A percentile compares a stretch with the other conserved stretches of the same genome.
Evolutionary conservation across 1,140 invertebrate genomes (phyloP).

Genomic region (Liolophura sinensis): DNA sequence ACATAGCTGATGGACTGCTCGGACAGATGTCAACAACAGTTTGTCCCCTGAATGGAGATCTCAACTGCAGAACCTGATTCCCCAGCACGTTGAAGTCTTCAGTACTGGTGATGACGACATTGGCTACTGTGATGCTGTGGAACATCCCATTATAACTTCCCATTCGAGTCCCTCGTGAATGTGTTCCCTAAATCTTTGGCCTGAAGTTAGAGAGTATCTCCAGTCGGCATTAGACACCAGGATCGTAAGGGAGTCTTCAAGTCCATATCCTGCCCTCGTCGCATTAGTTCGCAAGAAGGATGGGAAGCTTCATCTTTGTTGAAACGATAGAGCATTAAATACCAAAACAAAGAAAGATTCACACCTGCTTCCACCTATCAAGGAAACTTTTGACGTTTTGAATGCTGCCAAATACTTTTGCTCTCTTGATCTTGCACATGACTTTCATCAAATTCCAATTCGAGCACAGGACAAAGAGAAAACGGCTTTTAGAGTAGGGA

Average conservation of each 20-base stretch:
- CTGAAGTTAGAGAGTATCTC: too few relatives aligned
- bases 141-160: too few relatives aligned
- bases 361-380: constrained; percentile 34
- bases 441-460: constrained; percentile 53
- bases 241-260: background rate
- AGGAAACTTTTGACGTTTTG: constrained; percentile 41
- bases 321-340: constrained; percentile 23
- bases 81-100: too few relatives aligned
- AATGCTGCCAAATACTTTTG: constrained; percentile 52
- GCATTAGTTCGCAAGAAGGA: constrained; percentile 19
- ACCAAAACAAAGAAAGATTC: constrained; percentile 13
- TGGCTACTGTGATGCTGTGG: too few relatives aligned
- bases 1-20: too few relatives aligned
- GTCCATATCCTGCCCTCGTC: background rate
- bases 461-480: constrained; percentile 11
- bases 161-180: background rate
- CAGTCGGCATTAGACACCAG: background rate
- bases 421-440: constrained; percentile 20
- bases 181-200: background rate
- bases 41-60: too few relatives aligned
- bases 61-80: too few relatives aligned
- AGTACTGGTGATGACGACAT: too few relatives aligned
- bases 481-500: constrained; percentile 50
- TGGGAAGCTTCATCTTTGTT: constrained; percentile 8
- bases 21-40: too few relatives aligned